phyloP scores from a whole-genome alignment of 1,140 invertebrate genomes.

The Formica selysi region DNA sequence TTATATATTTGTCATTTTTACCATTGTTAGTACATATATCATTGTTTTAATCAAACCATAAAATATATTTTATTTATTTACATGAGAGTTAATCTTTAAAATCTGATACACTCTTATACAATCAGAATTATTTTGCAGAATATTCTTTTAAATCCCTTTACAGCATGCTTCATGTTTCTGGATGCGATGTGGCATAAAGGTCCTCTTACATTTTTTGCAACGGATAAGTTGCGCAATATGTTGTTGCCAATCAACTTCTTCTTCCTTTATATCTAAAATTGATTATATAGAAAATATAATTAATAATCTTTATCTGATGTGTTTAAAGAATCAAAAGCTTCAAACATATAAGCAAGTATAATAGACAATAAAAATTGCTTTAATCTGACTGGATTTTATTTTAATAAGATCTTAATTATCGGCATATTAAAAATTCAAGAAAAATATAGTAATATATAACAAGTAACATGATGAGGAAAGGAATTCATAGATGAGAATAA shows the following conservation, averaged over 20 bases:
- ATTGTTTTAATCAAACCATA: no score
- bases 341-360: neutral
- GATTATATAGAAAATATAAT: slow-evolving; percentile 21
- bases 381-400: neutral
- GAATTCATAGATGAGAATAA: neutral
- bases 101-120: no score
- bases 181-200: slow-evolving; percentile 76
- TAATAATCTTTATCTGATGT: no score
- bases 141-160: slow-evolving; percentile 63
- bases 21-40: no score
- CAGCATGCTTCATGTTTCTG: slow-evolving; percentile 73
- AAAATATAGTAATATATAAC: slow-evolving; percentile 30
- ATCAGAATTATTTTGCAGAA: neutral
- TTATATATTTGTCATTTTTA: no score
- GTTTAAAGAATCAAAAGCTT: neutral
- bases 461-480: neutral
- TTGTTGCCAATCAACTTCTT: slow-evolving; percentile 74
- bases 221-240: slow-evolving; percentile 69
- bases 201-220: slow-evolving; percentile 75
- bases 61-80: neutral
- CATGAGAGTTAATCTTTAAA: no score
- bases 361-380: neutral
- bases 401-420: neutral
- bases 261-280: slow-evolving; percentile 65
- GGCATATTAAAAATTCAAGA: neutral